Conservation (phyloP, 2,113 vertebrate genomes). For the Puntigrus tetrazona region DNA sequence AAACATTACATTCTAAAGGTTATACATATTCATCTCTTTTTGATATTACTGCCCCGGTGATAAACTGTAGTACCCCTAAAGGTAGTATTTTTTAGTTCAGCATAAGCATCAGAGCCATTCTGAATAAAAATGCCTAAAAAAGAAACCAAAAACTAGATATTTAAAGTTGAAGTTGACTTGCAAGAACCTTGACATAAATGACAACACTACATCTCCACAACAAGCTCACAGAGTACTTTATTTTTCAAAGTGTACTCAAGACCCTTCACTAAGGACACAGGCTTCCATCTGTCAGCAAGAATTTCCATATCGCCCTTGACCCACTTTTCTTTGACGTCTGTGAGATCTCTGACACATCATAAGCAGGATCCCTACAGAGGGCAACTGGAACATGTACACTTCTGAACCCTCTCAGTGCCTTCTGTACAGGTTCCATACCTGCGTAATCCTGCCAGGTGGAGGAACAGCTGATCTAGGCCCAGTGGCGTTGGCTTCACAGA, state of each 20-base stretch:
- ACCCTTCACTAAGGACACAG: neutral
- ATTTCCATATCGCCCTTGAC: neutral
- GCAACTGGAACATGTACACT: conserved; percentile 1
- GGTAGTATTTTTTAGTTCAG: neutral
- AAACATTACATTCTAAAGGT: neutral
- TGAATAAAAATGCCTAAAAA: neutral
- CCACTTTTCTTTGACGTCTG: neutral
- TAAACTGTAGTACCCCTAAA: neutral
- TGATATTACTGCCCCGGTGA: neutral
- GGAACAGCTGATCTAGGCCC: conserved; percentile 43
- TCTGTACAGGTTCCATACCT: conserved; percentile 1
- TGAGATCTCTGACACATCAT: conserved; percentile 8
- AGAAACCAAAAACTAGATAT: neutral
- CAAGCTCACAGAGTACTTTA: neutral
- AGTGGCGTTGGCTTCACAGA: conserved; percentile 24
- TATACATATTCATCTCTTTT: neutral
- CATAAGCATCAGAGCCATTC: neutral
- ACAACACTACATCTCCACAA: neutral
- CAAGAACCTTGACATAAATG: neutral
- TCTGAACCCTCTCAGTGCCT: conserved; percentile 6
- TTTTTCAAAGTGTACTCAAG: neutral
- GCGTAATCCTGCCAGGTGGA: conserved; percentile 44
- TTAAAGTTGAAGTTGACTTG: neutral
- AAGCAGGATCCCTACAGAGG: neutral
- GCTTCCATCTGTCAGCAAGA: conserved; percentile 6